These are phyloP conservation scores for Atherinomorus stipes DNA, from an alignment of 2,113 vertebrate species.

Conservation along the genomic window DNA sequence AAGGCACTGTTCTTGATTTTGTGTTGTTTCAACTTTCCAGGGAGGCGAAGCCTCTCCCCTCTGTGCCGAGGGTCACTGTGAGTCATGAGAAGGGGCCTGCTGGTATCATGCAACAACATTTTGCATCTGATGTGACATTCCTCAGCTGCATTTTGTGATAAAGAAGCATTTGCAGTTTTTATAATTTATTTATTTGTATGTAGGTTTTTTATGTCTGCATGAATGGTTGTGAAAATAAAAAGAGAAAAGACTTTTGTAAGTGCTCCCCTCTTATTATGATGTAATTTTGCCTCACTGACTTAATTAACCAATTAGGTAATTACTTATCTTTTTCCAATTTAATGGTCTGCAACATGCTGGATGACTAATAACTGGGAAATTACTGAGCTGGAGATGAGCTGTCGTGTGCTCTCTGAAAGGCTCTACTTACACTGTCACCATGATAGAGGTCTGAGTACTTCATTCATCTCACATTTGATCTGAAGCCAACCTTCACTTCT, in stretches of 20 bases:
- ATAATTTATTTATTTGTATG: constrained; percentile 12
- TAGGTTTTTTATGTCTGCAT: neutral
- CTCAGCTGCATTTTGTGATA: constrained; percentile 25
- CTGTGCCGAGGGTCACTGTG: constrained; percentile 40
- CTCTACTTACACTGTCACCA: too few relatives aligned
- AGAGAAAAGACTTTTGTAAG: constrained; percentile 21
- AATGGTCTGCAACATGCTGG: constrained; percentile 32
- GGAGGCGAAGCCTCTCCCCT: constrained; percentile 54
- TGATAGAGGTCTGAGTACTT: neutral
- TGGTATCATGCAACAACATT: constrained; percentile 44
- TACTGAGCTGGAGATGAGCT: too few relatives aligned
- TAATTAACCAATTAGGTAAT: constrained; percentile 55
- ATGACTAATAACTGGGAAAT: constrained; percentile 10
- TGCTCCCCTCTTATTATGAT: constrained; percentile 45
- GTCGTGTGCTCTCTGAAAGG: too few relatives aligned
- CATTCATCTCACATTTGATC: neutral
- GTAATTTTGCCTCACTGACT: constrained; percentile 43
- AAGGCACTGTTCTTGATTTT: constrained; percentile 62
- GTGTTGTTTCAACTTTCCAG: constrained; percentile 68
- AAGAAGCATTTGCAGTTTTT: constrained; percentile 24
- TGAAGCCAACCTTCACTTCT: neutral
- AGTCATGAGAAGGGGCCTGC: constrained; percentile 73
- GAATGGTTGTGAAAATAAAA: neutral
- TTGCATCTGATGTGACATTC: constrained; percentile 53
- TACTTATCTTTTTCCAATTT: constrained; percentile 41